Base-by-base conservation (phyloP, 2,888 invertebrate genomes). In the Leptinotarsa rubiginosa region DNA sequence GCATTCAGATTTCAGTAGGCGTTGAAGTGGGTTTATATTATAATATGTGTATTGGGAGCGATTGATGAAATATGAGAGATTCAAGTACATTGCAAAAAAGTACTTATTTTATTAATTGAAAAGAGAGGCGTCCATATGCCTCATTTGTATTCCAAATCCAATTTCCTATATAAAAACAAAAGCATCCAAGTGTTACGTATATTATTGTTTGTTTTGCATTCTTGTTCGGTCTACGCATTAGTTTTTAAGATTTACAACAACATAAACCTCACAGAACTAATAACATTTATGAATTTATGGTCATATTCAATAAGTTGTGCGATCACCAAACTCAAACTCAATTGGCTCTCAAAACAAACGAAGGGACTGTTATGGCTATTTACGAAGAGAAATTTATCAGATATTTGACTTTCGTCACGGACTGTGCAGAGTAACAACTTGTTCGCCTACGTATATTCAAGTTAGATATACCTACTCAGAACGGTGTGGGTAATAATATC, bases 301-400 rank as follows among this genome's bases (percentile, higher is more conserved):
- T n/a, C 41, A 62, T 62, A 62, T 59, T 25, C 62, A 62, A n/a
- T 41, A n/a, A 41, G 12, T 16, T n/a, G n/a, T n/a, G 10, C 10
- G n/a, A 62, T n/a, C 41, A 62, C 31, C 62, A 62, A n/a, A 41
- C n/a, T 25, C 10, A n/a, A 62, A 31, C 41, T 7, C 12, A 41
- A 62, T 62, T 31, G n/a, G 52, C 20, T 49, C 20, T 59, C 65
- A 69, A 78, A 78, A 75, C 75, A 77, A 77, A 77, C 65, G 52
- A 49, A 72, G 59, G 49, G 47, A 75, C 69, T 80, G 79, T 80
- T 80, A 79, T 79, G 78, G 74, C 80, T 79, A 77, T 73, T 59
- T 56, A 66, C 59, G 64, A 59, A 64, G 50, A 75, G 73, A 77
- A 80, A 79, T 79, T 77, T 68, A 64, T 73, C 68, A 73, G 74